Percentiles rank a stretch among this genome's conserved stretches.
These are phyloP conservation scores for Loripinus fragilis DNA, from an alignment of 2,888 invertebrate genomes.

Conservation along the genomic window DNA sequence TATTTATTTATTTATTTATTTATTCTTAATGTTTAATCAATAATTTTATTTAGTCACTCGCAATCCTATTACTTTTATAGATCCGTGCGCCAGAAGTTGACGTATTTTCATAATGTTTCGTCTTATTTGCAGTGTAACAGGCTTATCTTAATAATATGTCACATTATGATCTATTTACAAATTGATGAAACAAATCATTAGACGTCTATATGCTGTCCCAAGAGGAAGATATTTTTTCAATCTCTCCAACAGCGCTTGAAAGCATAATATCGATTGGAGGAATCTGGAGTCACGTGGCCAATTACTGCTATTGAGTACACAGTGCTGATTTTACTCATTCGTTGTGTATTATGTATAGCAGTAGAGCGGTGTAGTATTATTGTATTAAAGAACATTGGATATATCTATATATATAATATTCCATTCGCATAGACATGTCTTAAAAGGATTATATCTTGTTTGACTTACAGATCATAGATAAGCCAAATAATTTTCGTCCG, in stretches of 20 bases:
- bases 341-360: constrained; percentile 21
- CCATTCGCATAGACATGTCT: constrained; percentile 12
- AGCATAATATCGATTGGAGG: constrained; percentile 24
- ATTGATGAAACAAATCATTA: neutral
- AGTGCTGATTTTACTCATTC: constrained; percentile 20
- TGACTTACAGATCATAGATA: neutral
- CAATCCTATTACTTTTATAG: too few species aligned
- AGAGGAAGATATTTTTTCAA: constrained; percentile 5
- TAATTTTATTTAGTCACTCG: too few species aligned
- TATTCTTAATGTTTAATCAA: too few species aligned
- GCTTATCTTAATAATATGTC: constrained; percentile 2
- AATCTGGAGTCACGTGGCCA: constrained; percentile 17
- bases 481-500: neutral
- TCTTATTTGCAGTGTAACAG: too few species aligned
- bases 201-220: neutral
- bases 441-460: constrained; percentile 18
- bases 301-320: constrained; percentile 22
- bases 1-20: too few species aligned
- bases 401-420: constrained; percentile 8
- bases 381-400: constrained; percentile 7
- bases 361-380: neutral
- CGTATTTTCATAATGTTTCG: too few species aligned
- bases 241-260: constrained; percentile 18
- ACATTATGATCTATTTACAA: neutral
- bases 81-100: too few species aligned